These are phyloP conservation scores for Parazoanthus atlanticus DNA, from an alignment of 92 coral and sea anemone genomes.

Conservation along the genomic window DNA sequence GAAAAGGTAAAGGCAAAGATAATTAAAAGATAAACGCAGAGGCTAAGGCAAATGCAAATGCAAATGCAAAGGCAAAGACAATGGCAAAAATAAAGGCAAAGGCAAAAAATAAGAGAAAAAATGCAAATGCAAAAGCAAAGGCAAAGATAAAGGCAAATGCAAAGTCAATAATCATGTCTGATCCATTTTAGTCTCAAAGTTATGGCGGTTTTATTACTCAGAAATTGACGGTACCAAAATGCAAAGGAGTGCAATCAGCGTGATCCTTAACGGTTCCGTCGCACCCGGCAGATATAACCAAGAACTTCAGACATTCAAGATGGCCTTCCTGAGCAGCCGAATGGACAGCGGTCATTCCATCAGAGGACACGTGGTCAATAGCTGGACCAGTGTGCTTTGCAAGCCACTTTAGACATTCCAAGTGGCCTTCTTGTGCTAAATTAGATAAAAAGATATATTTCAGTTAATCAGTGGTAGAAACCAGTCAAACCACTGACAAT, in stretches of 20 bases:
- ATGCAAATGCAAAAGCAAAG: no score
- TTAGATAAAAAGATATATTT: neutral
- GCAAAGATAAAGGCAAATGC: no score
- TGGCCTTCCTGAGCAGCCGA: slow-evolving; percentile 88
- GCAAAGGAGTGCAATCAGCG: slow-evolving; percentile 76
- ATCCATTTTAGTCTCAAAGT: no score
- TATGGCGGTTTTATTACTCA: neutral
- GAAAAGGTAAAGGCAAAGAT: no score
- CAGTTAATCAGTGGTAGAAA: neutral
- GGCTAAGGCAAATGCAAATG: no score
- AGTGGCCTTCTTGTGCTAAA: slow-evolving; percentile 87
- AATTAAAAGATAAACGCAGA: no score
- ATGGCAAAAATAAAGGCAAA: no score
- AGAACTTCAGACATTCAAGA: slow-evolving; percentile 73
- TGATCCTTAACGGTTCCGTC: slow-evolving; percentile 79
- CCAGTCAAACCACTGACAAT: no score
- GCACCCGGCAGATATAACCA: slow-evolving; percentile 72
- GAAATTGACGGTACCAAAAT: slow-evolving; percentile 63
- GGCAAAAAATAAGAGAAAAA: no score
- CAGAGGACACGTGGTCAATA: slow-evolving; percentile 65
- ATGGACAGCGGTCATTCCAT: slow-evolving; percentile 93
- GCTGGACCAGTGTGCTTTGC: slow-evolving; percentile 77
- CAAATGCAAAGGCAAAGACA: no score
- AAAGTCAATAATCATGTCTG: no score
- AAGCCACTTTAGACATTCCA: slow-evolving; percentile 86